Percentiles rank a stretch among this genome's conserved stretches.
phyloP scores from a whole-genome alignment of 2,888 invertebrate genomes.

The Meliscaeva auricollis region DNA sequence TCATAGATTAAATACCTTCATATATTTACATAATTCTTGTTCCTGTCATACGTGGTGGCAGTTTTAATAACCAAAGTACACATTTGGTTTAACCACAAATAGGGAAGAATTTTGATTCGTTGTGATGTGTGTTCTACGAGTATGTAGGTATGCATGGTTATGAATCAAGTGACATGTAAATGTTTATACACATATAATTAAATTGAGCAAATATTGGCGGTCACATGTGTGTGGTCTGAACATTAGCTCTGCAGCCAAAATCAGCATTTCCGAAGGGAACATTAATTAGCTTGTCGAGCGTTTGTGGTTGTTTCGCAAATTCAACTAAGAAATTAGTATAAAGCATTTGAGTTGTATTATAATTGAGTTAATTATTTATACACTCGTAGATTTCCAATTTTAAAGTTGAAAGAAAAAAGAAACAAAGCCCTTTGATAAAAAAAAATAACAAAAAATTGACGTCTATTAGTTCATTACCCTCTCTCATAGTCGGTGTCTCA shows the following conservation, averaged over 20 bases:
- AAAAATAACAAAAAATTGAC: background rate
- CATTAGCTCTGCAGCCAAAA: background rate
- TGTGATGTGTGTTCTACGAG: background rate
- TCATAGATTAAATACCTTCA: background rate
- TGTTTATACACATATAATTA: slow-evolving; percentile 17
- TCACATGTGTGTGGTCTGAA: slow-evolving; percentile 10
- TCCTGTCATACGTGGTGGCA: background rate
- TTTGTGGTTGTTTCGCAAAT: slow-evolving; percentile 16
- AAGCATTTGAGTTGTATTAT: background rate
- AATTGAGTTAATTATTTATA: background rate
- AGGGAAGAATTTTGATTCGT: slow-evolving; percentile 2
- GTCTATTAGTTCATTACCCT: slow-evolving; percentile 34
- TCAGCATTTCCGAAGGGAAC: background rate
- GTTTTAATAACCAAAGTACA: slow-evolving; percentile 4
- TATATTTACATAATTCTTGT: slow-evolving; percentile 19
- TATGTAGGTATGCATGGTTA: background rate
- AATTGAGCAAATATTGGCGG: slow-evolving; percentile 30
- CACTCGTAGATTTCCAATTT: background rate
- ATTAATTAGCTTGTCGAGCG: slow-evolving; percentile 18
- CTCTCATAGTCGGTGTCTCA: slow-evolving; percentile 10
- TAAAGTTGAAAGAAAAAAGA: background rate
- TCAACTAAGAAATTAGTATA: background rate
- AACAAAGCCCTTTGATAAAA: background rate
- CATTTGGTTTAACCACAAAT: slow-evolving; percentile 12
- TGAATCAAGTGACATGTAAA: slow-evolving; percentile 14